Percentiles rank a stretch among this genome's conserved stretches.
phyloP scores from a whole-genome alignment of 1,140 invertebrate species.

The Hycleus cichorii region DNA sequence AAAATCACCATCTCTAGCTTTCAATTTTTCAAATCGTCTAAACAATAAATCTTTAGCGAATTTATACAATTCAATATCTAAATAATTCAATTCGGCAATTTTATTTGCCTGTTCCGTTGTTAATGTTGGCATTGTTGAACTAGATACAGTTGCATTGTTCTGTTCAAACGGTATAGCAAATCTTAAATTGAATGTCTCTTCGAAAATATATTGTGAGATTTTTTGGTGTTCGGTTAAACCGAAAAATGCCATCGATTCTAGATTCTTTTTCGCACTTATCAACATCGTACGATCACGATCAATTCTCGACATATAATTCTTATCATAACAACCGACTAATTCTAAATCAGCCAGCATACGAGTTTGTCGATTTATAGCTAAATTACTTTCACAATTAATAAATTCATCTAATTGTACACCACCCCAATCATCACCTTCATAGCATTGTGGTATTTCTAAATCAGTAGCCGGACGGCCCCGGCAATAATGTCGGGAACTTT shows the following conservation, averaged over 20 bases:
- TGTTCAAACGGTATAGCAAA: constrained; percentile 85
- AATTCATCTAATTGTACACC: constrained; percentile 73
- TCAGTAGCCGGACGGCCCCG: constrained; percentile 71
- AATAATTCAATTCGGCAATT: constrained; percentile 73
- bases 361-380: constrained; percentile 94
- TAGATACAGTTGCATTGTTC: constrained; percentile 81
- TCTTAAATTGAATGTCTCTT: constrained; percentile 91
- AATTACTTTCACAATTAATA: constrained; percentile 81
- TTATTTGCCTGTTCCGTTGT: constrained; percentile 62
- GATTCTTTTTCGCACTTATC: constrained; percentile 89
- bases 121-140: constrained; percentile 65
- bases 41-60: constrained; percentile 88
- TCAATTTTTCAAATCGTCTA: constrained; percentile 72
- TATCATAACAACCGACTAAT: constrained; percentile 92
- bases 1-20: constrained; percentile 72
- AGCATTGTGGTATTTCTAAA: constrained; percentile 71
- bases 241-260: constrained; percentile 93
- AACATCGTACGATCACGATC: constrained; percentile 77
- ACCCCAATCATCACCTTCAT: constrained; percentile 60
- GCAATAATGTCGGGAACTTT: constrained; percentile 79
- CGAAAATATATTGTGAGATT: constrained; percentile 93
- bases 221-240: constrained; percentile 88
- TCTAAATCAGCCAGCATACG: constrained; percentile 94
- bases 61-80: constrained; percentile 90
- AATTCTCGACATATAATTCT: constrained; percentile 58